Conservation (phyloP, 2,797 vertebrate species). For the Spinus pinus region DNA sequence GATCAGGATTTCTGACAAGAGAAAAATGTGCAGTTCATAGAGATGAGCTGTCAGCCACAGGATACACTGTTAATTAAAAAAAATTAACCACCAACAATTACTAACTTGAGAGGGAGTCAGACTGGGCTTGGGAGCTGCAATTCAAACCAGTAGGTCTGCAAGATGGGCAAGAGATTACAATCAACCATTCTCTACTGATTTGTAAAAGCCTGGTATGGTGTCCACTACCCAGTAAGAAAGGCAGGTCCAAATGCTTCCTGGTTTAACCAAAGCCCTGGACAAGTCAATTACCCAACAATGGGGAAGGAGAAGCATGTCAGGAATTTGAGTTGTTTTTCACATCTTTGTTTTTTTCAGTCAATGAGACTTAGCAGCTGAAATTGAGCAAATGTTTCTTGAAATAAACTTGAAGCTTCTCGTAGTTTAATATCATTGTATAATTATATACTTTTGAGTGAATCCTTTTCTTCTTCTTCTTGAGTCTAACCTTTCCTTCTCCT, state of each 20-base stretch:
- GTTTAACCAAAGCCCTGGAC: not conserved
- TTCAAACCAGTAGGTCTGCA: not conserved
- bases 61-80: not conserved
- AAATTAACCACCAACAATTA: fast-evolving
- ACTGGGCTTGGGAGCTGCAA: not conserved
- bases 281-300: not conserved
- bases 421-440: not conserved
- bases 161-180: not conserved
- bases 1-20: not conserved
- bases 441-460: not conserved
- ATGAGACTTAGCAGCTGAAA: not conserved
- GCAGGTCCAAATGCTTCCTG: not conserved
- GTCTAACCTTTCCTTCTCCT: not conserved
- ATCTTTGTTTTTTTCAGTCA: not conserved
- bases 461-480: not conserved
- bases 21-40: not conserved
- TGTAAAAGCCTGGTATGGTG: not conserved
- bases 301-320: not conserved
- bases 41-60: not conserved
- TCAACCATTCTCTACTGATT: not conserved
- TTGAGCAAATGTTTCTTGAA: not conserved
- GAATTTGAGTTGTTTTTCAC: not conserved
- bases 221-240: not conserved
- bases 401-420: not conserved
- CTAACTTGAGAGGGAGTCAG: not conserved